These are phyloP conservation scores for Stenichneumon culpator DNA, from an alignment of 2,888 invertebrate genomes.

Conservation along the genomic window DNA sequence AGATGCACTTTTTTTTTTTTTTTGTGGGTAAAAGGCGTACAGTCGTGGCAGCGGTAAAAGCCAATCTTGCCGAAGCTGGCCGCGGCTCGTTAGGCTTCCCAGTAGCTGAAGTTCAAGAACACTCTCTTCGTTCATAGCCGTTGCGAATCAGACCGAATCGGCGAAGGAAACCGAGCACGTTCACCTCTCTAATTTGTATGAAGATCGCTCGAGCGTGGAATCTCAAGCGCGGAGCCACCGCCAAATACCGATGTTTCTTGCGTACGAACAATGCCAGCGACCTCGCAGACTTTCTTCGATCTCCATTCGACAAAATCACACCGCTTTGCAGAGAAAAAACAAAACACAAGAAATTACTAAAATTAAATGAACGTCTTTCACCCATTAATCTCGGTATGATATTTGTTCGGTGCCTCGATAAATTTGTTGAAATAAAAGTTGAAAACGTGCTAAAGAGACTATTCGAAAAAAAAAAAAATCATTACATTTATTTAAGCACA, in stretches of 20 bases:
- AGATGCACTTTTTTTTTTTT: neutral
- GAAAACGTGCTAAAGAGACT: too few relatives aligned
- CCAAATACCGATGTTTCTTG: neutral
- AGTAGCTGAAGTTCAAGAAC: slow-evolving; percentile 77
- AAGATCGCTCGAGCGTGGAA: slow-evolving; percentile 42
- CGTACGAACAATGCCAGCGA: neutral
- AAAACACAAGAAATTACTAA: too few relatives aligned
- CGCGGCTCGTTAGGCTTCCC: slow-evolving; percentile 50
- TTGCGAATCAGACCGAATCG: slow-evolving; percentile 60
- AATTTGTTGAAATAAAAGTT: too few relatives aligned
- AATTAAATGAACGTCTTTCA: too few relatives aligned
- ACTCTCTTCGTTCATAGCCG: slow-evolving; percentile 50
- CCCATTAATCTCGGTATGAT: too few relatives aligned
- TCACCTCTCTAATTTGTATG: slow-evolving; percentile 34
- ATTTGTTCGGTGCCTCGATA: too few relatives aligned
- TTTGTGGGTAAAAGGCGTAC: slow-evolving; percentile 28
- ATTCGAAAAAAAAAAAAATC: too few relatives aligned
- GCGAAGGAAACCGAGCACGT: slow-evolving; percentile 34
- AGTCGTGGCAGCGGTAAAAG: slow-evolving; percentile 62
- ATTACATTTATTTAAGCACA: too few relatives aligned
- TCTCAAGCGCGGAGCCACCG: neutral
- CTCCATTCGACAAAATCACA: slow-evolving; percentile 31
- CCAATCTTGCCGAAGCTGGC: slow-evolving; percentile 42
- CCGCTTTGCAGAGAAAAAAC: neutral
- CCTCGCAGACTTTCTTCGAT: slow-evolving; percentile 40